Evolutionary conservation across 53 echinoderm and acorn worm genomes (phyloP).

Genomic region (Patiria pectinifera): DNA sequence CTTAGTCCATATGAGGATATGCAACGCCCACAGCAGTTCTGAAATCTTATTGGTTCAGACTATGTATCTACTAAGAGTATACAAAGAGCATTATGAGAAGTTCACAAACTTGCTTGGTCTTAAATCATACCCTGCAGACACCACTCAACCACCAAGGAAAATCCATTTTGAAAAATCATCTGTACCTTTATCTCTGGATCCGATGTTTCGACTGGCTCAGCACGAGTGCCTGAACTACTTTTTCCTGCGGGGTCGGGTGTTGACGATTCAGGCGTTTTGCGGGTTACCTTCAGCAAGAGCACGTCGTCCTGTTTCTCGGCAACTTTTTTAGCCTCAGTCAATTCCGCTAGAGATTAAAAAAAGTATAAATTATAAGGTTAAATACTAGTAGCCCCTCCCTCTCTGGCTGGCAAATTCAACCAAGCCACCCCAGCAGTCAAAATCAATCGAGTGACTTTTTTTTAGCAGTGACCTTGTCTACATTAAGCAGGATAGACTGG

Average conservation of each 20-base stretch:
- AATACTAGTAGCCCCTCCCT: not conserved
- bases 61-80: too few relatives aligned
- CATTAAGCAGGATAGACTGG: too few relatives aligned
- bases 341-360: constrained; percentile 54
- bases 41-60: too few relatives aligned
- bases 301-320: constrained; percentile 45
- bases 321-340: constrained; percentile 56
- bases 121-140: not conserved
- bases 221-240: constrained; percentile 3
- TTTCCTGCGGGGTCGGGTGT: not conserved
- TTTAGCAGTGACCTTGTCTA: too few relatives aligned
- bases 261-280: not conserved
- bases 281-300: constrained; percentile 34
- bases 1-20: too few relatives aligned
- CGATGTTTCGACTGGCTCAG: constrained; percentile 35
- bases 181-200: constrained; percentile 13
- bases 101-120: too few relatives aligned
- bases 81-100: too few relatives aligned
- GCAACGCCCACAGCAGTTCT: too few relatives aligned
- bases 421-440: too few relatives aligned
- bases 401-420: not conserved
- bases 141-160: not conserved
- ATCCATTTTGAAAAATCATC: not conserved
- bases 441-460: too few relatives aligned
- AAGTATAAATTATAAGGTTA: not conserved